Conservation (phyloP, 1,140 invertebrate species). For the Babylonia areolata region DNA sequence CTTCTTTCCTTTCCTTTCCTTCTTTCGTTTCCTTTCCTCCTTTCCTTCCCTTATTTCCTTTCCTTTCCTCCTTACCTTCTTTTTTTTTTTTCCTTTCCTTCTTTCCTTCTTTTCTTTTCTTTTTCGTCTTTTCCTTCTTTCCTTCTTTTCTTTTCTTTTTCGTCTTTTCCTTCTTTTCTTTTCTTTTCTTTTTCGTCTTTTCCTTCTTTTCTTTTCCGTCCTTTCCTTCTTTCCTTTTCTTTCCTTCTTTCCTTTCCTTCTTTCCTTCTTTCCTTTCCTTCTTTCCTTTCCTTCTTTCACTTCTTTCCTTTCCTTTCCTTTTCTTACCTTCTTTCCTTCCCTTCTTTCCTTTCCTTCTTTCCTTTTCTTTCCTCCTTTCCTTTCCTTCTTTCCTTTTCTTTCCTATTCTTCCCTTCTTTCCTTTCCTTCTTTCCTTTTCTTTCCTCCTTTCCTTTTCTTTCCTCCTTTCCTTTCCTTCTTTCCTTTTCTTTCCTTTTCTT, state of each 20-base stretch:
- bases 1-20: not conserved
- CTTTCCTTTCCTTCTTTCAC: not conserved
- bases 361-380: not conserved
- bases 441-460: not conserved
- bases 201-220: not conserved
- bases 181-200: slow-evolving; percentile 25
- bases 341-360: not conserved
- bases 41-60: not conserved
- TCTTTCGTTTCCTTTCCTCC: not conserved
- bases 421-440: not conserved
- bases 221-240: slow-evolving; percentile 3
- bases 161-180: slow-evolving; percentile 38
- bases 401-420: not conserved
- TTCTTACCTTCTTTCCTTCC: not conserved
- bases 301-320: not conserved
- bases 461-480: not conserved
- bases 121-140: slow-evolving; percentile 14
- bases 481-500: not conserved
- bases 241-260: not conserved
- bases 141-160: not conserved
- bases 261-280: not conserved
- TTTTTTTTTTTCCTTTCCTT: slow-evolving; percentile 11
- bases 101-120: slow-evolving; percentile 41
- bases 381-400: not conserved
- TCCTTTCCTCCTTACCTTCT: not conserved